Evolutionary conservation across 2,797 vertebrate species (phyloP).

Genomic region (Silurus aristotelis): DNA sequence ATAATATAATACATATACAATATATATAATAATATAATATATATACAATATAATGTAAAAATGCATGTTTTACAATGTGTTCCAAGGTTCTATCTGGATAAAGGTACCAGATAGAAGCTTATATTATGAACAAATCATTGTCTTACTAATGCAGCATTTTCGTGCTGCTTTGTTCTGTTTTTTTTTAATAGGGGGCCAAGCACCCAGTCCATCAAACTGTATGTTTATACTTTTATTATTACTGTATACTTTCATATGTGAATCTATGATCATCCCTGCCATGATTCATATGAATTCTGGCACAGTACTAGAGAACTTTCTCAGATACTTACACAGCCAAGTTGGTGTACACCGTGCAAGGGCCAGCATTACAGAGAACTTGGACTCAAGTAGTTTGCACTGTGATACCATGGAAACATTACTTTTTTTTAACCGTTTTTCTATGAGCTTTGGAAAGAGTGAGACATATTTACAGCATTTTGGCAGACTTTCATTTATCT

Average conservation of each 20-base stretch:
- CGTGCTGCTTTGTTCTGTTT: background rate
- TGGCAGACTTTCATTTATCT: too few relatives aligned
- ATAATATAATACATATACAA: too few relatives aligned
- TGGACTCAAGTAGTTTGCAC: background rate
- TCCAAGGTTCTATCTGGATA: background rate
- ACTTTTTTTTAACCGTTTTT: too few relatives aligned
- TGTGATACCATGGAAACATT: background rate
- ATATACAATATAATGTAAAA: background rate
- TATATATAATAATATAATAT: too few relatives aligned
- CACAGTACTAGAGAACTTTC: background rate
- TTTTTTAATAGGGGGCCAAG: background rate
- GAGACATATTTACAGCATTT: too few relatives aligned
- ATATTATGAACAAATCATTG: background rate
- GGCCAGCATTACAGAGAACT: background rate
- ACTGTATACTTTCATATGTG: background rate
- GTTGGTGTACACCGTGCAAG: background rate
- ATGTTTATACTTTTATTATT: background rate
- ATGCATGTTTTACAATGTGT: background rate
- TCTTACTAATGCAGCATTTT: background rate
- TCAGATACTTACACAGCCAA: background rate
- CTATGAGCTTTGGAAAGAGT: too few relatives aligned
- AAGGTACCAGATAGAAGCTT: background rate
- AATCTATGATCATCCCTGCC: background rate
- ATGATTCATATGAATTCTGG: background rate
- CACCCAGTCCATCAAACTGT: background rate